These are phyloP conservation scores for Hozukius guyotensis DNA, from an alignment of 2,797 vertebrate genomes.

Conservation along the genomic window DNA sequence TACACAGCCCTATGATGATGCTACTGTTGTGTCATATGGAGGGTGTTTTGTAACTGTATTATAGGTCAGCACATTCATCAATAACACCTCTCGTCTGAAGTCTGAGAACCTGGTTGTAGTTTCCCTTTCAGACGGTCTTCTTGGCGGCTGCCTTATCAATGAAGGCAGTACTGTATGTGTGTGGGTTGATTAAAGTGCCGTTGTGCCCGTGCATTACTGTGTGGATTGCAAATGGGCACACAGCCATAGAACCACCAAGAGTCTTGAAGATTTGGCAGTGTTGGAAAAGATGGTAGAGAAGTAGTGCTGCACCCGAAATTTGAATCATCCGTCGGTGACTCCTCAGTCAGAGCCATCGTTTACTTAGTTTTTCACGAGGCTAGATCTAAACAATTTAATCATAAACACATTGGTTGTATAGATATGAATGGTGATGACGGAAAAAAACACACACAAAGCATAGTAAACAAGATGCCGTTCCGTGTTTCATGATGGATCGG, in stretches of 20 bases:
- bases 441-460: too few relatives aligned
- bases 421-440: too few relatives aligned
- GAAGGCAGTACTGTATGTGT: background rate
- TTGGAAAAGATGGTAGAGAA: background rate
- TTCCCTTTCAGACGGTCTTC: background rate
- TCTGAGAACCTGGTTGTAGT: background rate
- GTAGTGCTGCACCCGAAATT: too few relatives aligned
- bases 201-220: background rate
- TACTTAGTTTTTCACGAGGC: too few relatives aligned
- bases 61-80: background rate
- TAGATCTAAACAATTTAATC: too few relatives aligned
- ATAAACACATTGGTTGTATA: too few relatives aligned
- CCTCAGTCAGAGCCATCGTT: too few relatives aligned
- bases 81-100: background rate
- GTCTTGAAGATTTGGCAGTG: background rate
- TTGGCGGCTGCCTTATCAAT: background rate
- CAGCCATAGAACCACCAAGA: background rate
- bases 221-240: background rate
- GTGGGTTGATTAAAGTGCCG: background rate
- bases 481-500: too few relatives aligned
- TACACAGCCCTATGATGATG: too few relatives aligned
- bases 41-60: background rate
- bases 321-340: too few relatives aligned
- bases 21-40: too few relatives aligned
- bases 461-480: too few relatives aligned